Conservation (phyloP, 2,113 vertebrate genomes). For the Manacus vitellinus region DNA sequence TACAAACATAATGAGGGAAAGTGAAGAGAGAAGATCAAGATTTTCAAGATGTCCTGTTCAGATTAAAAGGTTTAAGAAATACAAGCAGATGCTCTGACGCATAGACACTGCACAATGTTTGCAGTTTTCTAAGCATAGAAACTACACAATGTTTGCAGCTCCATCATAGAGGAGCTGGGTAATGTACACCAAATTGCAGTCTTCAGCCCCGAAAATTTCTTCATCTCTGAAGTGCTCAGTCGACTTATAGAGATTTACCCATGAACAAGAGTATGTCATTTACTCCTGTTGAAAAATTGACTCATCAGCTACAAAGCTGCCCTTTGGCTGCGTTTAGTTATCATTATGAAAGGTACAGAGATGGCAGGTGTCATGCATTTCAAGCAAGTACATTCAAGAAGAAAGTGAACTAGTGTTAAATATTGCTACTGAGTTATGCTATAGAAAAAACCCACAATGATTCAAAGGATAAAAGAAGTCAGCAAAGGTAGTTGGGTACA, state of each 20-base stretch:
- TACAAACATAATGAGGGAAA: background rate
- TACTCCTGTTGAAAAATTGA: slow-evolving; percentile 1
- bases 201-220: background rate
- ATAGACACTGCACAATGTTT: background rate
- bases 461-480: background rate
- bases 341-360: background rate
- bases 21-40: background rate
- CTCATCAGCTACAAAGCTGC: slow-evolving; percentile 12
- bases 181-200: background rate
- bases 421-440: background rate
- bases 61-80: background rate
- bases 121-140: background rate
- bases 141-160: background rate
- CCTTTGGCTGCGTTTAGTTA: slow-evolving; percentile 15
- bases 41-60: background rate
- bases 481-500: background rate
- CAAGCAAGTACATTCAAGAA: background rate
- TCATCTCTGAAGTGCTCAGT: background rate
- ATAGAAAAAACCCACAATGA: background rate
- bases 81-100: background rate
- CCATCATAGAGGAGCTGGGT: background rate
- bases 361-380: background rate
- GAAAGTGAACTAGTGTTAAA: background rate
- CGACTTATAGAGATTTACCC: background rate
- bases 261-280: background rate